phyloP scores from a whole-genome alignment of 1,140 invertebrate species.

The Neodiprion fabricii region DNA sequence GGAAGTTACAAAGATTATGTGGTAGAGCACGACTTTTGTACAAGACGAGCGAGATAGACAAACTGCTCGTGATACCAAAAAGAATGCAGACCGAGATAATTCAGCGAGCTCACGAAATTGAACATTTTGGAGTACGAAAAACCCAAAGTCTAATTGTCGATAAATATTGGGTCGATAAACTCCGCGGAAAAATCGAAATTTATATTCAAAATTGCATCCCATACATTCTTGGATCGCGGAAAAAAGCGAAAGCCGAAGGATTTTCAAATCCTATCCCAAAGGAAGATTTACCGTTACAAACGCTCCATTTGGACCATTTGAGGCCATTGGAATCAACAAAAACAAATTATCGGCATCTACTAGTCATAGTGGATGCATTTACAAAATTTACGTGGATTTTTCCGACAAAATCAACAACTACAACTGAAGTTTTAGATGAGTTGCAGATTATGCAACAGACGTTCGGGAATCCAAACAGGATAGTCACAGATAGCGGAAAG shows the following conservation, averaged over 20 bases:
- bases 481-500: slow-evolving; percentile 38
- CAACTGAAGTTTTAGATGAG: slow-evolving; percentile 39
- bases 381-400: slow-evolving; percentile 55
- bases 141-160: too few species aligned
- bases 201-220: slow-evolving; percentile 32
- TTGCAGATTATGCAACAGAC: slow-evolving; percentile 30
- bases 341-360: slow-evolving; percentile 53
- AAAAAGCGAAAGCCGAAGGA: slow-evolving; percentile 30
- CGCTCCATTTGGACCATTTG: slow-evolving; percentile 37
- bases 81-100: slow-evolving; percentile 11
- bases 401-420: slow-evolving; percentile 40
- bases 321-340: slow-evolving; percentile 43
- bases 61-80: not conserved
- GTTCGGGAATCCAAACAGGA: slow-evolving; percentile 32
- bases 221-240: slow-evolving; percentile 32
- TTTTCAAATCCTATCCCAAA: slow-evolving; percentile 35
- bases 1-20: slow-evolving; percentile 41
- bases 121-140: too few species aligned
- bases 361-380: slow-evolving; percentile 51
- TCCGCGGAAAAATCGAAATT: slow-evolving; percentile 33
- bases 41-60: not conserved
- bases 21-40: slow-evolving; percentile 32
- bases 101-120: too few species aligned
- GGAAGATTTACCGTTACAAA: slow-evolving; percentile 32
- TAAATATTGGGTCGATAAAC: slow-evolving; percentile 28